Percentiles rank a stretch among this genome's conserved stretches.
phyloP scores from a whole-genome alignment of 2,113 vertebrate genomes.

The Sander lucioperca region DNA sequence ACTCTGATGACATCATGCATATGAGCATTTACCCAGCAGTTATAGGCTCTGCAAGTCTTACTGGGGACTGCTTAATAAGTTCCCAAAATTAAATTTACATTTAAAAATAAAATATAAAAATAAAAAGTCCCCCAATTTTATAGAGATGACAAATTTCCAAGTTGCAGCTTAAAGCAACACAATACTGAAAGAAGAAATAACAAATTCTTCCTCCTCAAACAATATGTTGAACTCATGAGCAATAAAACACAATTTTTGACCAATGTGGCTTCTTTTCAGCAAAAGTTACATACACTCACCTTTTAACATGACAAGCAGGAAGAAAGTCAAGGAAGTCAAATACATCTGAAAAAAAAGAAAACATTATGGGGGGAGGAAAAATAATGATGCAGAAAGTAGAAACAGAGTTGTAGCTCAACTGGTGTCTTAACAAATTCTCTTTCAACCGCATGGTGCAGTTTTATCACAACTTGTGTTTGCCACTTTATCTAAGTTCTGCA shows the following conservation, averaged over 20 bases:
- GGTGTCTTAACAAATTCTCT: not conserved
- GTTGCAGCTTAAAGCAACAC: not conserved
- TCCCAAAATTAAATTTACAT: too few species aligned
- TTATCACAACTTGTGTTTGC: not conserved
- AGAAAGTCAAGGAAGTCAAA: conserved; percentile 29
- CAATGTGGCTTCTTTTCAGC: not conserved
- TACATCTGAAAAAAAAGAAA: conserved; percentile 51
- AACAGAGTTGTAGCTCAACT: not conserved
- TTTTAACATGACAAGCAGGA: conserved; percentile 48
- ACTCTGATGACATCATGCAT: not conserved
- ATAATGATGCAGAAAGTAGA: not conserved
- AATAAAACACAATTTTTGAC: not conserved
- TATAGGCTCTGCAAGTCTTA: not conserved
- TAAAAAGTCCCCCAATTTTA: not conserved
- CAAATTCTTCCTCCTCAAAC: not conserved
- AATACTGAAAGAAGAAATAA: not conserved
- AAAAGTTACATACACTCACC: conserved; percentile 61
- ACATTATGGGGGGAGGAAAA: not conserved
- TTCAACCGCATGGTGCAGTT: not conserved
- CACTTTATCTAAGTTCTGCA: not conserved
- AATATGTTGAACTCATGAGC: not conserved
- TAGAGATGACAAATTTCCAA: not conserved
- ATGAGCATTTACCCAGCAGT: too few species aligned
- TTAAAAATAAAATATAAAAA: too few species aligned
- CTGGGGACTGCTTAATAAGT: too few species aligned